Conservation (phyloP, 2,113 vertebrate species). For the Burhinus bistriatus region DNA sequence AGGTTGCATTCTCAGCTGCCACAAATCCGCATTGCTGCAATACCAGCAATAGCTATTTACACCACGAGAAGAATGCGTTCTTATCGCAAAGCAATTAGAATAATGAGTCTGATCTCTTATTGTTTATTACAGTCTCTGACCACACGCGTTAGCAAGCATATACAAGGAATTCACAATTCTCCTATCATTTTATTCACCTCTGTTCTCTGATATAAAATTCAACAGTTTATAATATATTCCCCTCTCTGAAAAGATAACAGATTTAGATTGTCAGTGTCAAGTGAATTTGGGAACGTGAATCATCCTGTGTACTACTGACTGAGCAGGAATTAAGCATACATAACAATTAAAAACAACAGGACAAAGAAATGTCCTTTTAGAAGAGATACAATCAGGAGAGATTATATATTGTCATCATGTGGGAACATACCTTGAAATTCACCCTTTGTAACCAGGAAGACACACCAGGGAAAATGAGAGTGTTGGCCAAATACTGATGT, state of each 20-base stretch:
- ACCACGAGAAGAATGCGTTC: not conserved
- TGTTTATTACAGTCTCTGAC: not conserved
- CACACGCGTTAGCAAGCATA: not conserved
- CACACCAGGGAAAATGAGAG: not conserved
- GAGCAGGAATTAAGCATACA: not conserved
- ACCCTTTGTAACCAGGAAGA: slow-evolving; percentile 7
- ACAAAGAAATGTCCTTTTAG: not conserved
- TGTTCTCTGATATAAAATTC: not conserved
- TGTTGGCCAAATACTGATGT: not conserved
- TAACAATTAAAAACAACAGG: not conserved
- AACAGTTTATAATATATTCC: not conserved
- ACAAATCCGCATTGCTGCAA: not conserved
- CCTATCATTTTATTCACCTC: not conserved
- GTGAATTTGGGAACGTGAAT: not conserved
- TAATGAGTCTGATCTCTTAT: not conserved
- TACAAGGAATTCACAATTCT: not conserved
- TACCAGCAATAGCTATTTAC: not conserved
- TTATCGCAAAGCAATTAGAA: not conserved
- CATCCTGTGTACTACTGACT: not conserved
- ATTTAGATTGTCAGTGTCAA: not conserved
- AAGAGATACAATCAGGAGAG: not conserved
- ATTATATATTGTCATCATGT: not conserved
- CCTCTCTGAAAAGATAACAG: not conserved
- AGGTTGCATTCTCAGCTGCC: slow-evolving; percentile 34
- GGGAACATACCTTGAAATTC: slow-evolving; percentile 19